Evolutionary conservation across 2,888 invertebrate species (phyloP), one percentile per base, ranked within the genome.

Genomic region (Elmis aenea): DNA sequence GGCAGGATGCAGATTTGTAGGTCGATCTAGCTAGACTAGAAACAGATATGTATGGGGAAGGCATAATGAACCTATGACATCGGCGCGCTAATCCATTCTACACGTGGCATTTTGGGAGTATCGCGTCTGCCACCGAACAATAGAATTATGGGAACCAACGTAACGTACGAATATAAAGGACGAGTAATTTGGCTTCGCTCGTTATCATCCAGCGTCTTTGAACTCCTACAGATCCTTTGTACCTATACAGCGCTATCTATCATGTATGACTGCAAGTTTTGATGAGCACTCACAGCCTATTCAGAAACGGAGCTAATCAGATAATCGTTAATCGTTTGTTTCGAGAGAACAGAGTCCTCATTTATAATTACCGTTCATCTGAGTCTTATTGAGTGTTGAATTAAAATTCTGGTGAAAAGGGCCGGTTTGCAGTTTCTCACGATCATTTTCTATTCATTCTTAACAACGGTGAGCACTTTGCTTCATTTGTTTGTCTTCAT

Each of bases 381-480:
- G 34, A 43, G 39, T 44, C 45, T 48, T 47, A 45, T 50, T 49
- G 46, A 47, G 50, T 50, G 51, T 42, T 44, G 46, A 53, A 54
- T 55, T 54, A 57, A 56, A 42, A 42, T 42, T 38, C 32, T 27
- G 32, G 25, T 42, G 52, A 54, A 56, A 48, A 51, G 45, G 52
- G 43, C 48, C 49, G 45, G n/a, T 50, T 45, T 40, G 42, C 33
- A 35, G 34, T 61, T 42, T 61, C 62, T 56, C 62, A 62, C 62
- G 61, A 50, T 63, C 61, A 62, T 63, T 58, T 58, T 38, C 58
- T 51, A 62, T 63, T 62, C 63, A 61, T 61, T 59, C 60, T 53
- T 53, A 54, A 56, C 56, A 56, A 50, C 53, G 48, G 49, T 52
- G 42, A 55, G 61, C 59, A 61, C 64, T 62, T 54, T 46, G 48